phyloP scores from a whole-genome alignment of 2,888 invertebrate genomes.

The Anthrax anthrax region DNA sequence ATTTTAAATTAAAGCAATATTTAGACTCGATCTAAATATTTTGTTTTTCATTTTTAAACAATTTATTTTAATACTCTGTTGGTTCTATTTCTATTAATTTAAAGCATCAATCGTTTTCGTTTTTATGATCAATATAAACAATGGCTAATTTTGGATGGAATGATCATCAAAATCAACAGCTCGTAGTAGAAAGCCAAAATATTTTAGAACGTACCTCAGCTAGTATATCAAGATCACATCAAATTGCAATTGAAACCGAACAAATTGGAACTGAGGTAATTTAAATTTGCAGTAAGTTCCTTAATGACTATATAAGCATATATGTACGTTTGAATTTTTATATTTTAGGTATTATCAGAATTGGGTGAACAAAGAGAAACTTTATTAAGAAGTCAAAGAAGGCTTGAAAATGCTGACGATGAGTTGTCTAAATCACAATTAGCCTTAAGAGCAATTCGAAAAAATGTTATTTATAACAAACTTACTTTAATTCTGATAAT shows the following conservation, averaged over 20 bases:
- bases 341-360: slow-evolving; percentile 49
- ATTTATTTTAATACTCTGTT: too few species aligned
- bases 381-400: slow-evolving; percentile 46
- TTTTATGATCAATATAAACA: too few species aligned
- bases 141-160: slow-evolving; percentile 1
- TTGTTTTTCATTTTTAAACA: too few species aligned
- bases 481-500: slow-evolving; percentile 59
- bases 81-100: too few species aligned
- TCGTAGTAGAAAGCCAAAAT: slow-evolving; percentile 40
- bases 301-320: too few species aligned
- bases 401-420: slow-evolving; percentile 56
- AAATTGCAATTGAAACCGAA: slow-evolving; percentile 67
- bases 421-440: slow-evolving; percentile 49
- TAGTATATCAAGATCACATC: slow-evolving; percentile 53
- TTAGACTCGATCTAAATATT: too few species aligned
- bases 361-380: slow-evolving; percentile 62
- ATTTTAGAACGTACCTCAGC: slow-evolving; percentile 45
- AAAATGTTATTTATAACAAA: slow-evolving; percentile 61
- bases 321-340: neutral
- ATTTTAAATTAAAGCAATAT: too few species aligned
- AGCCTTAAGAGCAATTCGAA: slow-evolving; percentile 50
- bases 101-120: too few species aligned
- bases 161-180: slow-evolving; percentile 36
- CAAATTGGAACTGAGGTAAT: slow-evolving; percentile 51
- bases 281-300: neutral